phyloP scores from a whole-genome alignment of 2,113 vertebrate species.

The Sceloporus tristichus region DNA sequence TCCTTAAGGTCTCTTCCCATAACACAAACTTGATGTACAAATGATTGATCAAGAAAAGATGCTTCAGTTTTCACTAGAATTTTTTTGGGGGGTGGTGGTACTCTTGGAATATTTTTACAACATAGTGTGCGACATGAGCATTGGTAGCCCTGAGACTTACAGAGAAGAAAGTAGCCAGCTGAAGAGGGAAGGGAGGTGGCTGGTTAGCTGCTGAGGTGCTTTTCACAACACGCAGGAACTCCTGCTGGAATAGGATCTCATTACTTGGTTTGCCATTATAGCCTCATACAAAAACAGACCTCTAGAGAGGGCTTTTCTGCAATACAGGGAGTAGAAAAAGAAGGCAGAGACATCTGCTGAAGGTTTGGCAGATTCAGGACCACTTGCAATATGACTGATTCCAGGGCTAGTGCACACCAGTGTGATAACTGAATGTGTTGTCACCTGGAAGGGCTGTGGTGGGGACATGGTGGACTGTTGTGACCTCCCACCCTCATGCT shows the following conservation, averaged over 20 bases:
- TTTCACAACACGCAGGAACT: neutral
- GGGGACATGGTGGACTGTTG: no score
- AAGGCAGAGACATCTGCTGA: neutral
- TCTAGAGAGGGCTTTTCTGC: neutral
- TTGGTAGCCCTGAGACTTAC: neutral
- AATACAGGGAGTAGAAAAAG: neutral
- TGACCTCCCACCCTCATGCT: no score
- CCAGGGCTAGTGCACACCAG: no score
- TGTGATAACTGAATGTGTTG: no score
- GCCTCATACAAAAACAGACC: no score
- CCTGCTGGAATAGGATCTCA: neutral
- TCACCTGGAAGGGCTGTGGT: no score
- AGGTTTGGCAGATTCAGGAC: neutral
- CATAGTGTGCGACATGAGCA: neutral
- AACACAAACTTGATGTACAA: neutral
- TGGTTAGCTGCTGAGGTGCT: neutral
- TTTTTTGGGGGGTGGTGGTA: no score
- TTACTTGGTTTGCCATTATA: neutral
- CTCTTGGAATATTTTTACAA: no score
- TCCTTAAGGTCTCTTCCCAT: neutral
- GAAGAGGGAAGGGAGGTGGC: neutral
- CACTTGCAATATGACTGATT: no score
- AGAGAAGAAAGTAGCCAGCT: neutral
- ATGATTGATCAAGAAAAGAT: neutral
- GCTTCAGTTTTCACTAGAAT: neutral